These are phyloP conservation scores for Oreochromis tanganicae DNA, from an alignment of 2,113 vertebrate species.

Conservation along the genomic window DNA sequence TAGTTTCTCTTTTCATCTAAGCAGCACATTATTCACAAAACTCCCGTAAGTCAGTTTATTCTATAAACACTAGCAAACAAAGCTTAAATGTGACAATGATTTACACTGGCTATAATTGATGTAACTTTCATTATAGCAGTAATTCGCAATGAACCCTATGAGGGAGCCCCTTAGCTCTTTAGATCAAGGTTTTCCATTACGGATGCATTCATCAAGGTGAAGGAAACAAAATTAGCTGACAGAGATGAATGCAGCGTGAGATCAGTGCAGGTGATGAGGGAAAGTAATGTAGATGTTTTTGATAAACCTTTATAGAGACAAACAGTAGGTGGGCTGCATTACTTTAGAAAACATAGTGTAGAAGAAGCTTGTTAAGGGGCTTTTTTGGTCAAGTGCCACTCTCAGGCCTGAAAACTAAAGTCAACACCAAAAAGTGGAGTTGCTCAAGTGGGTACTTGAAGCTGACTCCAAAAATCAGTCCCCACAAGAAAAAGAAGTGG, in stretches of 20 bases:
- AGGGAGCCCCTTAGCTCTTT: background rate
- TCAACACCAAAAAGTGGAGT: background rate
- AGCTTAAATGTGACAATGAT: background rate
- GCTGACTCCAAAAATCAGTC: background rate
- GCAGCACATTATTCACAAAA: background rate
- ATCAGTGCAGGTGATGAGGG: background rate
- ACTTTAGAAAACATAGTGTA: background rate
- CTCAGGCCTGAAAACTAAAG: background rate
- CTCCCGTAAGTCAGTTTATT: background rate
- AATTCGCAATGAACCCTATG: background rate
- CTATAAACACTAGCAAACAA: background rate
- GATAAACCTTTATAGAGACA: background rate
- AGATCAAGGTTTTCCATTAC: background rate
- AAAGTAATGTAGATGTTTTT: background rate
- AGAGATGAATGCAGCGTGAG: background rate
- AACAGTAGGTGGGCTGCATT: background rate
- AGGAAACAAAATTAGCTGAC: background rate
- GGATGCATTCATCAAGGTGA: background rate
- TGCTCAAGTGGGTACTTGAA: background rate
- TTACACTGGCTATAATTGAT: background rate
- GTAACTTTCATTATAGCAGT: background rate
- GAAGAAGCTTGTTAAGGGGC: background rate
- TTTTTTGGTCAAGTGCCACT: background rate
- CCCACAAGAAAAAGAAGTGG: background rate
- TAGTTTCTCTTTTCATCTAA: conserved; percentile 9